Percentiles rank a stretch among this genome's conserved stretches.
Conservation (phyloP, 2,113 vertebrate genomes). For the Himantopus leucocephalus region DNA sequence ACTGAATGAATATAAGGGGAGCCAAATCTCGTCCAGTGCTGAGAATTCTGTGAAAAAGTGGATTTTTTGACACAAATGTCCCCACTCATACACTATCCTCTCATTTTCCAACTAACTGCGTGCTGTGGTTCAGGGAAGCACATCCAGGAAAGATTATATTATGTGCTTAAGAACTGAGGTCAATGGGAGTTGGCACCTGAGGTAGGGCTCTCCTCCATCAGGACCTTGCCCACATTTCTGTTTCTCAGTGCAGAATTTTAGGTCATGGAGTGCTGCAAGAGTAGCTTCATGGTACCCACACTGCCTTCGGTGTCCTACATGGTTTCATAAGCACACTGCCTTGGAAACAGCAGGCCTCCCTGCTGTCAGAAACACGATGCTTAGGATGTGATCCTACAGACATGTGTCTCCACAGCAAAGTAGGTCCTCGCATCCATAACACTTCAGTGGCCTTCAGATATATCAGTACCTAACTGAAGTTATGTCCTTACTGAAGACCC, state of each 20-base stretch:
- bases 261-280: neutral
- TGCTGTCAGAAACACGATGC: neutral
- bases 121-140: neutral
- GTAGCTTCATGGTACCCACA: neutral
- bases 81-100: neutral
- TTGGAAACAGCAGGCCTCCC: neutral
- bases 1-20: neutral
- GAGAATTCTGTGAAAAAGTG: neutral
- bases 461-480: neutral
- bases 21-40: neutral
- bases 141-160: neutral
- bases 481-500: neutral
- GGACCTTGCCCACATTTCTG: neutral
- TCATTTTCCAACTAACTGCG: accelerated
- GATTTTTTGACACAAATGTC: neutral
- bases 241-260: neutral
- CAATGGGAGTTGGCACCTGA: neutral
- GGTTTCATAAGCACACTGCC: neutral
- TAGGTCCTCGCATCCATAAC: accelerated
- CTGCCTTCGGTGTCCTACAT: neutral
- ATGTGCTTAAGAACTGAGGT: neutral
- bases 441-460: neutral
- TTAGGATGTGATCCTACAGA: neutral
- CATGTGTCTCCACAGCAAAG: neutral
- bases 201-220: neutral